Conservation (phyloP, 2,888 invertebrate genomes). For the Halictus quadricinctus region DNA sequence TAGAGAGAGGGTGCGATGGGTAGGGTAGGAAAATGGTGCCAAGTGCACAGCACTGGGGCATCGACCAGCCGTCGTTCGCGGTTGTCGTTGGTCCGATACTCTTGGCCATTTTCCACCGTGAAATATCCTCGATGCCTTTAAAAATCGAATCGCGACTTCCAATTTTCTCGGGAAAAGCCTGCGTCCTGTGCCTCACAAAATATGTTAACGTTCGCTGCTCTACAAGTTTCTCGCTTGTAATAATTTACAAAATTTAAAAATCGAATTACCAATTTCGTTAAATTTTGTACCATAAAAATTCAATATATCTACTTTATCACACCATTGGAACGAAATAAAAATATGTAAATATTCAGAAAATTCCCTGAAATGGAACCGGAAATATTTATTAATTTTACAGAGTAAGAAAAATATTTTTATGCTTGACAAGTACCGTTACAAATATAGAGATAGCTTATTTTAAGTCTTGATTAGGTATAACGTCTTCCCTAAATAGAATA, state of each 20-base stretch:
- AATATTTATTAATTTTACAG: background rate
- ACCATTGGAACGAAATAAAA: background rate
- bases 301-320: background rate
- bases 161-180: background rate
- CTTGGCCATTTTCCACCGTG: conserved; percentile 60
- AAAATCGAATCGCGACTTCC: background rate
- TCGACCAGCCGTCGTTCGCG: conserved; percentile 72
- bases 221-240: background rate
- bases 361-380: background rate
- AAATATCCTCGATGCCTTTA: conserved; percentile 13
- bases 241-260: background rate
- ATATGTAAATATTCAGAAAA: background rate
- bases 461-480: background rate
- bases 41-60: conserved; percentile 77
- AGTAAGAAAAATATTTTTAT: background rate
- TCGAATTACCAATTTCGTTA: no score
- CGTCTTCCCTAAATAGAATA: no score
- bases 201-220: background rate
- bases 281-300: no score
- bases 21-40: conserved; percentile 76
- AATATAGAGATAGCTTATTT: no score
- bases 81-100: conserved; percentile 64
- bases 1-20: conserved; percentile 49
- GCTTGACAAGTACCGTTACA: background rate
- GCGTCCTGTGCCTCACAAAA: background rate